Percentiles rank a stretch among this genome's conserved stretches.
Conservation (phyloP, 2,113 vertebrate genomes). For the Cynoglossus semilaevis region DNA sequence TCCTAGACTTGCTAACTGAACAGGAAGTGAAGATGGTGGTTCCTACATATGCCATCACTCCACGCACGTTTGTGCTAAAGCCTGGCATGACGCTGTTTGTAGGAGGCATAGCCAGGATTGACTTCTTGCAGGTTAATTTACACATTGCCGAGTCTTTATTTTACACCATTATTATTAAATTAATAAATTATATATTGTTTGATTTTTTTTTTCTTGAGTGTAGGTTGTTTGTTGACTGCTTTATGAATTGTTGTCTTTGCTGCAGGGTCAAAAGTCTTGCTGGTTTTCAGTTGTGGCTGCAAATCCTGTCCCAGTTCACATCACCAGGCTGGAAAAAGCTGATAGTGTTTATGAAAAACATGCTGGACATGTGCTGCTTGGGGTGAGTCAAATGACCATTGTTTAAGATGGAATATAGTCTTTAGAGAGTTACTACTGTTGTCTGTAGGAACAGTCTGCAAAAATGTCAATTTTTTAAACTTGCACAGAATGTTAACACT, state of each 20-base stretch:
- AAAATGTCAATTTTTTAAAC: too few relatives aligned
- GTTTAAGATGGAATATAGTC: too few relatives aligned
- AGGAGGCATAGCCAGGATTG: slow-evolving; percentile 85
- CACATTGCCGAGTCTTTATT: background rate
- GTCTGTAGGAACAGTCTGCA: too few relatives aligned
- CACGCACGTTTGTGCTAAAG: slow-evolving; percentile 87
- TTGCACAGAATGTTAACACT: too few relatives aligned
- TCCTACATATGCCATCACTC: slow-evolving; percentile 80
- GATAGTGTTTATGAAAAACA: slow-evolving; percentile 83
- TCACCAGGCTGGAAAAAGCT: slow-evolving; percentile 80
- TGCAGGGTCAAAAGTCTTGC: slow-evolving; percentile 80
- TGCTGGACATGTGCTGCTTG: slow-evolving; percentile 76
- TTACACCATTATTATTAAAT: background rate
- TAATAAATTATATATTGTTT: background rate
- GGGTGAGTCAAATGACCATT: slow-evolving; percentile 70
- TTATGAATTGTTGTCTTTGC: background rate
- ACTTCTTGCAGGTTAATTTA: slow-evolving; percentile 83
- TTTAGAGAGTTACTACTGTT: too few relatives aligned
- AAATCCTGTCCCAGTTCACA: slow-evolving; percentile 77
- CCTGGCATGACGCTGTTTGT: slow-evolving; percentile 85
- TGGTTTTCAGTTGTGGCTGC: slow-evolving; percentile 92
- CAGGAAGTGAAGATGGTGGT: slow-evolving; percentile 87
- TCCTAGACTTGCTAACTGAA: slow-evolving; percentile 85
- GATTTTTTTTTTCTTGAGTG: background rate
- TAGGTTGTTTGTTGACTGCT: background rate